Base-by-base conservation (phyloP, 2,797 vertebrate genomes). In the Podargus strigoides region DNA sequence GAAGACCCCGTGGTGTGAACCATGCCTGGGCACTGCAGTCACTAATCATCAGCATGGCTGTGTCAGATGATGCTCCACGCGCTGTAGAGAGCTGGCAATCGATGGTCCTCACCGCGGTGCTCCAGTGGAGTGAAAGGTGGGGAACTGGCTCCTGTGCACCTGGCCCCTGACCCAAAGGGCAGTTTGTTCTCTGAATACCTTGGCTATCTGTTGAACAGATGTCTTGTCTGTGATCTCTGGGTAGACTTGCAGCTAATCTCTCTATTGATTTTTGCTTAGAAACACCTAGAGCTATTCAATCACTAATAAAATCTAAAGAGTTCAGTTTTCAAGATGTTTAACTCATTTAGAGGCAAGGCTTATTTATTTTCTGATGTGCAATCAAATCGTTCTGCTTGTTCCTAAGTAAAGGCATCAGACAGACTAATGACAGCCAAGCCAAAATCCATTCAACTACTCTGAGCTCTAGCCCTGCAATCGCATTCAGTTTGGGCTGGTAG, bases 251-350 rank as follows among this genome's bases (percentile, higher is more conserved):
- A 85, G 77, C 80, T 86, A 20, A 93, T 89, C 58, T 64, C 82
- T 69, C 62, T 44, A 87, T 94, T 92, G 94, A 96, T 93, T 92
- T 87, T 49, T 89, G 63, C 55, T 92, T 89, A 69, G 84, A n/a
- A 85, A 21, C 95, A 89, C 86, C 89, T 84, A 72, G 42, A 88
- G 77, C 77, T 84, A 11, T 22, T 94, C 80, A 78, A 59, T 84
- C 77, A 66, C 84, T 76, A 53, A 78, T 72, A 64, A 92, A 88
- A 92, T 63, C 83, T 34, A 78, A 64, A 62, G 50, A 91, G 77
- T 37, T 84, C 22, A 0, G 12, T 72, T 92, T 86, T 82, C 5
- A 8, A 73, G 89, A 34, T 20, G 1, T 89, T 95, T 87, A 94
- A 50, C 66, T 92, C 50, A 2, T 81, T 66, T 86, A 69, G 89